A percentile compares a stretch with the other conserved stretches of the same genome.
These are phyloP conservation scores for Tetragonisca angustula DNA, from an alignment of 2,888 invertebrate species.

Conservation along the genomic window DNA sequence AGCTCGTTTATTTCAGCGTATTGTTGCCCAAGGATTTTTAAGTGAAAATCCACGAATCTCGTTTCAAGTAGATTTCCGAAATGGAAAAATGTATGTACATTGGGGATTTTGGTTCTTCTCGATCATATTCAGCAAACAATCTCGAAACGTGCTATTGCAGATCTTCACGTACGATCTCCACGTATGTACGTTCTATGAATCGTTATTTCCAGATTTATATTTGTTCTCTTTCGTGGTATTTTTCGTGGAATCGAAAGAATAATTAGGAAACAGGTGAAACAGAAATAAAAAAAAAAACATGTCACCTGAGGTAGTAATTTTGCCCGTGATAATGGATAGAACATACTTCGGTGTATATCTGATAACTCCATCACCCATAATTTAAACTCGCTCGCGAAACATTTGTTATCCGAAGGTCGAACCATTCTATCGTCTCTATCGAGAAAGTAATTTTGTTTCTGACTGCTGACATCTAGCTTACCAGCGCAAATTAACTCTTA, in stretches of 20 bases:
- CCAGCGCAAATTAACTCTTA: too few species aligned
- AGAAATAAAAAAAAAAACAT: too few species aligned
- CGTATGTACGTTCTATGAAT: background rate
- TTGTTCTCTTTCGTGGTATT: background rate
- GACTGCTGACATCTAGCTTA: background rate
- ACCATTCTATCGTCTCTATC: conserved; percentile 5
- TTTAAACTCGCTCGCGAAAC: background rate
- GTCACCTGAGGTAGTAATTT: background rate
- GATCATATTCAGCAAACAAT: background rate
- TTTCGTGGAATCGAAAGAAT: background rate
- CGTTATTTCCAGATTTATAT: background rate
- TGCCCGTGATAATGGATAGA: background rate
- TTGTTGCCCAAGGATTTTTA: background rate
- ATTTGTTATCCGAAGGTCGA: background rate
- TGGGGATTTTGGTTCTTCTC: background rate
- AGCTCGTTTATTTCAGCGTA: background rate
- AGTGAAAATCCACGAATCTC: background rate
- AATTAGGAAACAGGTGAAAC: background rate
- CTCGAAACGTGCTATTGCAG: background rate
- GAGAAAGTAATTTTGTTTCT: conserved; percentile 37
- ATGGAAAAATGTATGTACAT: too few species aligned
- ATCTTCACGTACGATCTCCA: background rate
- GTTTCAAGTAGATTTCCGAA: background rate
- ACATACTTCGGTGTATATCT: background rate
- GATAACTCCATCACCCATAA: background rate